Percentiles rank a stretch among this genome's conserved stretches.
phyloP scores from a whole-genome alignment of 2,113 vertebrate genomes.

The Callopanchax toddi region DNA sequence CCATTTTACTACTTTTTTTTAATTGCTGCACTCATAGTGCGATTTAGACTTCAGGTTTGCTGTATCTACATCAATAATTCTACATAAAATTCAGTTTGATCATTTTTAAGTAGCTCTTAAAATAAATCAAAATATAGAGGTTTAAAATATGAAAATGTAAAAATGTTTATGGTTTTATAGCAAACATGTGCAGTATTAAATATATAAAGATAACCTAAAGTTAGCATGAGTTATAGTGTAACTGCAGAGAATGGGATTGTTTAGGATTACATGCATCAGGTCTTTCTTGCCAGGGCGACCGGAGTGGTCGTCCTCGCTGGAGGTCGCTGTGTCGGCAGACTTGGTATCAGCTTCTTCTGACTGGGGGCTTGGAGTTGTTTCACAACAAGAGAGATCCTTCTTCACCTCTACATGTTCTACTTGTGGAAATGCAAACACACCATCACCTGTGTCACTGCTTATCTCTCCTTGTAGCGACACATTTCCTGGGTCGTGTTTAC shows the following conservation, averaged over 20 bases:
- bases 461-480: background rate
- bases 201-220: too few relatives aligned
- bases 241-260: background rate
- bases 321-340: constrained; percentile 39
- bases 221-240: too few relatives aligned
- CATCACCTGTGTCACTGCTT: background rate
- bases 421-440: background rate
- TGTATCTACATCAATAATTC: too few relatives aligned
- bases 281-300: constrained; percentile 49
- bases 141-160: too few relatives aligned
- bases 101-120: too few relatives aligned
- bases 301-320: constrained; percentile 62
- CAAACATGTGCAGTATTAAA: too few relatives aligned
- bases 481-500: background rate
- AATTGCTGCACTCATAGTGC: too few relatives aligned
- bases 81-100: too few relatives aligned
- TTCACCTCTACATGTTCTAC: background rate
- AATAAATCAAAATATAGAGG: too few relatives aligned
- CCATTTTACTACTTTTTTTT: too few relatives aligned
- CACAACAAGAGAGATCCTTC: background rate
- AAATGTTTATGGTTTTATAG: too few relatives aligned
- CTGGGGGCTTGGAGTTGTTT: constrained; percentile 4
- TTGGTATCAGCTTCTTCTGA: constrained; percentile 26
- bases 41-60: too few relatives aligned
- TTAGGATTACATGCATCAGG: constrained; percentile 56